Conservation (phyloP, 2,797 vertebrate species). For the Masticophis lateralis region DNA sequence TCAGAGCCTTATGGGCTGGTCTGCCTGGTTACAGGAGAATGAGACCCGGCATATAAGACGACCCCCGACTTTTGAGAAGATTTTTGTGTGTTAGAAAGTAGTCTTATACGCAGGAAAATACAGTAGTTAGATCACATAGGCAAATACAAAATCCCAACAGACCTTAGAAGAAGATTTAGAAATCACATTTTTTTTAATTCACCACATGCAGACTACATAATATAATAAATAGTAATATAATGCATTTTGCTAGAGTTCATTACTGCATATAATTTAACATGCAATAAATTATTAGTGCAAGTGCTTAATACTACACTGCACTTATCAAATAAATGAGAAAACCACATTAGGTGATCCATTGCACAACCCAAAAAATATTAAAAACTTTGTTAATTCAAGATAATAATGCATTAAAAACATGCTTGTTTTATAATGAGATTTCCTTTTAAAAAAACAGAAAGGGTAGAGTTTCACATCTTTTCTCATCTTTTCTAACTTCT, state of each 20-base stretch:
- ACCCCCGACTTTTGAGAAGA: too few species aligned
- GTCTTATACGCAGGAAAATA: too few species aligned
- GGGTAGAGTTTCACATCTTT: neutral
- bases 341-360: slow-evolving; percentile 30
- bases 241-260: neutral
- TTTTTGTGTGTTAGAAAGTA: too few species aligned
- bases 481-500: neutral
- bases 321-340: slow-evolving; percentile 43
- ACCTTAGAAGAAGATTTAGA: slow-evolving; percentile 25
- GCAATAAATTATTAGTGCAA: slow-evolving; percentile 53
- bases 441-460: neutral
- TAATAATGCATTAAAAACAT: slow-evolving; percentile 18
- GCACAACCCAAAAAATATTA: neutral
- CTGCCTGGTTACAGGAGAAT: too few species aligned
- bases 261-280: neutral
- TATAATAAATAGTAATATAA: neutral
- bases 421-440: neutral
- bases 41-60: too few species aligned
- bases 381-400: slow-evolving; percentile 19
- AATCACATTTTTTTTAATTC: neutral
- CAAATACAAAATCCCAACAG: slow-evolving; percentile 6
- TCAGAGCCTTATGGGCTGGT: too few species aligned
- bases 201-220: neutral
- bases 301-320: slow-evolving; percentile 53
- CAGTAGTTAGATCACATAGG: slow-evolving; percentile 28